Percentiles rank a stretch among this genome's conserved stretches.
These are phyloP conservation scores for Tricholaema leucomelas DNA, from an alignment of 2,113 vertebrate species.

Conservation along the genomic window DNA sequence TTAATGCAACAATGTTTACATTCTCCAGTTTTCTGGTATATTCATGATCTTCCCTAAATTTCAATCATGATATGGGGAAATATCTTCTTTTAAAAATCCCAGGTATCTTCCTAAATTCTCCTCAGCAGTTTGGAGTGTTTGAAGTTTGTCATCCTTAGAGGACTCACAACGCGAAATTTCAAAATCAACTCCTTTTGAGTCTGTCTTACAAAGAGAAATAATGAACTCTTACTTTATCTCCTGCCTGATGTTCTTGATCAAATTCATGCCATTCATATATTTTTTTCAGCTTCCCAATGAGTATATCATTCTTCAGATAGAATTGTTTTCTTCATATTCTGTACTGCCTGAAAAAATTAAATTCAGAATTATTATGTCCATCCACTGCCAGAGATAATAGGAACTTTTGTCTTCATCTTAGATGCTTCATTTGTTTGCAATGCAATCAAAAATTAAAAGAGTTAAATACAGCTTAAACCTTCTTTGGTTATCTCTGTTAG, in stretches of 20 bases:
- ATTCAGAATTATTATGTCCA: not conserved
- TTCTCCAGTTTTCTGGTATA: not conserved
- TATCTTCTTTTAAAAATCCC: not conserved
- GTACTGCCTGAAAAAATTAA: not conserved
- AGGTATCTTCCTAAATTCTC: not conserved
- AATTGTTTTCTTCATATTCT: not conserved
- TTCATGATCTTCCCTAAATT: not conserved
- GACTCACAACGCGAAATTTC: not conserved
- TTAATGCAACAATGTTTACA: not conserved
- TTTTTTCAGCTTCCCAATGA: not conserved
- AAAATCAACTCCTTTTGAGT: not conserved
- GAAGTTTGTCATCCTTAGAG: not conserved
- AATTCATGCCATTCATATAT: not conserved
- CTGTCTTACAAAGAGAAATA: not conserved
- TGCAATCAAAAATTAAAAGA: not conserved
- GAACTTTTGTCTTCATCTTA: not conserved
- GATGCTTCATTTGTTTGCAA: not conserved
- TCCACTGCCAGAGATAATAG: not conserved
- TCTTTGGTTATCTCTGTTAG: not conserved
- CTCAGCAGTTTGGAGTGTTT: not conserved
- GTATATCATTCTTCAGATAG: not conserved
- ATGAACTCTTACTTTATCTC: not conserved
- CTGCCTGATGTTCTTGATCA: not conserved
- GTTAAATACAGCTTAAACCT: not conserved
- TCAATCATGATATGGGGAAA: not conserved